Percentiles rank a stretch among this genome's conserved stretches.
Conservation (phyloP, 1,140 invertebrate species). For the Calephelis nemesis region DNA sequence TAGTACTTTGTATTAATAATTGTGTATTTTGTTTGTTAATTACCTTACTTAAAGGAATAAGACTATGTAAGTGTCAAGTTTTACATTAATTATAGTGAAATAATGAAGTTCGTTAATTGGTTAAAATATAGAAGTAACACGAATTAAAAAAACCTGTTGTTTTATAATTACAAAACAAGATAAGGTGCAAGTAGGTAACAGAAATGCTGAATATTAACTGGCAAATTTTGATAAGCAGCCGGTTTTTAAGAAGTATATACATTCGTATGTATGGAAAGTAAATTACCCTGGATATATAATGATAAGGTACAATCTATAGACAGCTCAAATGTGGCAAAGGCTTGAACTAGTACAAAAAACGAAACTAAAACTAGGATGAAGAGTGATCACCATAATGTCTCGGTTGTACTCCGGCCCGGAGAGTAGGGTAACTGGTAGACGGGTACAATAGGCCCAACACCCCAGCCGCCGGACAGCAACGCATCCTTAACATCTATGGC, state of each 20-base stretch:
- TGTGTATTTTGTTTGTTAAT: not conserved
- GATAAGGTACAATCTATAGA: too few species aligned
- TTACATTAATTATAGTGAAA: not conserved
- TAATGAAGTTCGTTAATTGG: constrained; percentile 1
- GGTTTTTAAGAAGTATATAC: constrained; percentile 1
- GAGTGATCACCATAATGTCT: too few species aligned
- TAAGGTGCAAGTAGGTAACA: constrained; percentile 9
- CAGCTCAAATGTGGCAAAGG: too few species aligned
- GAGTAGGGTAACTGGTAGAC: too few species aligned
- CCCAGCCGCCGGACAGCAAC: too few species aligned
- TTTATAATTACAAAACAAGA: constrained; percentile 5
- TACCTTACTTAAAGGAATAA: not conserved
- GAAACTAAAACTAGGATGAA: too few species aligned
- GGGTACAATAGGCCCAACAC: too few species aligned
- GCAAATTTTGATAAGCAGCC: constrained; percentile 4
- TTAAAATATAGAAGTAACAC: not conserved
- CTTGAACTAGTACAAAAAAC: too few species aligned
- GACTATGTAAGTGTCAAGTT: not conserved
- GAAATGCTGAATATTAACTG: not conserved
- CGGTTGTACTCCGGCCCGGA: too few species aligned
- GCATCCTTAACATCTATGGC: too few species aligned
- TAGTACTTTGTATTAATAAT: not conserved
- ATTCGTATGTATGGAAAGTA: too few species aligned
- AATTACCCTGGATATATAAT: too few species aligned
- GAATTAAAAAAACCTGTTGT: constrained; percentile 12